These are phyloP conservation scores for Ictalurus furcatus DNA, from an alignment of 2,113 vertebrate species.

Conservation along the genomic window DNA sequence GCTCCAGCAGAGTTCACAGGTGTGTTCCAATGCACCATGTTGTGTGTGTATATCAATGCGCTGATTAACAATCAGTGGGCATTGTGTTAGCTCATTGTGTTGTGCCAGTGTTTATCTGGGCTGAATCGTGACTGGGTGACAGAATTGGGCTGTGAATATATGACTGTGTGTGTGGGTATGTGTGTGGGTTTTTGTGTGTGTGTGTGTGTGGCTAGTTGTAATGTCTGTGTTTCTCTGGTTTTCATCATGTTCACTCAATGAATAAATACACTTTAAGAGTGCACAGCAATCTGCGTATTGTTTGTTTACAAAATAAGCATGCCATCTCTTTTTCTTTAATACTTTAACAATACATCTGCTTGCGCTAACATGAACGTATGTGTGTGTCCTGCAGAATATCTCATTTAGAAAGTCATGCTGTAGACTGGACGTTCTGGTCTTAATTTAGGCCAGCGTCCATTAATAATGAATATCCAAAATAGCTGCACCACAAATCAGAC, in stretches of 20 bases:
- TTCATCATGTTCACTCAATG: slow-evolving; percentile 24
- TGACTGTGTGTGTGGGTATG: slow-evolving; percentile 33
- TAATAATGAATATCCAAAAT: slow-evolving; percentile 64
- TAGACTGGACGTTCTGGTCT: slow-evolving; percentile 43
- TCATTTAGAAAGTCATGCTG: slow-evolving; percentile 50
- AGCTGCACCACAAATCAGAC: slow-evolving; percentile 58
- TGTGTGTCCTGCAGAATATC: slow-evolving; percentile 31
- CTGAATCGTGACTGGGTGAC: slow-evolving; percentile 38
- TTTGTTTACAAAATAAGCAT: slow-evolving; percentile 17
- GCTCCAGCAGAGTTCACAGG: slow-evolving; percentile 31
- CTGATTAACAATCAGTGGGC: slow-evolving; percentile 57
- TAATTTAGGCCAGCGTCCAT: slow-evolving; percentile 60
- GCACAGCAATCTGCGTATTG: neutral
- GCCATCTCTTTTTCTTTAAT: slow-evolving; percentile 5
- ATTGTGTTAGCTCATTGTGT: slow-evolving; percentile 46
- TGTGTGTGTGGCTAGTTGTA: neutral
- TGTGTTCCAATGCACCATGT: slow-evolving; percentile 34
- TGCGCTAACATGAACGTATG: slow-evolving; percentile 21
- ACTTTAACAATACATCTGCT: slow-evolving; percentile 10
- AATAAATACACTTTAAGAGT: slow-evolving; percentile 7
- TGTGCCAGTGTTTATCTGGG: slow-evolving; percentile 46
- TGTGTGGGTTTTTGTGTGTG: neutral
- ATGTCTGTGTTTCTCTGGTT: slow-evolving; percentile 18
- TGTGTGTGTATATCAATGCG: slow-evolving; percentile 44
- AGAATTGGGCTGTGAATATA: slow-evolving; percentile 42